Conservation (phyloP, 2,113 vertebrate genomes). For the Engystomops pustulosus region DNA sequence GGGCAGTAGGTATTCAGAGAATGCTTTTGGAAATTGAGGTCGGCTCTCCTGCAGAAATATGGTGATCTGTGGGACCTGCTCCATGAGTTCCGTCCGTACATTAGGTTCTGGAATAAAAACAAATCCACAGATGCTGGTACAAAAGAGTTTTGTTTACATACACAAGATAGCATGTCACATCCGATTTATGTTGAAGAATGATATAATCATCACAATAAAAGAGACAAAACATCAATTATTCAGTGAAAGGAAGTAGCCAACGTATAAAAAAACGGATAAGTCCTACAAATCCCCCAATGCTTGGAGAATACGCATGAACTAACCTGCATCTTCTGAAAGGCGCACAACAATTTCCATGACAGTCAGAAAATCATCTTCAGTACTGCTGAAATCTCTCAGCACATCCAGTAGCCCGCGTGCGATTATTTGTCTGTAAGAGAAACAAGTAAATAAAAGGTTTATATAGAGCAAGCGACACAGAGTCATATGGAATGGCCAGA, state of each 20-base stretch:
- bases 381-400: slow-evolving; percentile 86
- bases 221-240: too few species aligned
- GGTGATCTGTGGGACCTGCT: slow-evolving; percentile 86
- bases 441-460: background rate
- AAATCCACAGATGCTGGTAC: background rate
- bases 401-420: slow-evolving; percentile 85
- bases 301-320: slow-evolving; percentile 34
- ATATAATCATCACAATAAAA: too few species aligned
- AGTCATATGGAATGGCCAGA: background rate
- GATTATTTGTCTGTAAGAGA: slow-evolving; percentile 81
- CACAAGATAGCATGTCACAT: too few species aligned
- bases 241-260: too few species aligned
- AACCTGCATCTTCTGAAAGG: slow-evolving; percentile 92
- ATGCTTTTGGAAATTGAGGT: slow-evolving; percentile 81
- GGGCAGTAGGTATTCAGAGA: slow-evolving; percentile 86
- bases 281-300: background rate
- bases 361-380: slow-evolving; percentile 86
- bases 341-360: slow-evolving; percentile 86
- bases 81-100: slow-evolving; percentile 88
- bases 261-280: too few species aligned
- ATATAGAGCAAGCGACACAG: background rate
- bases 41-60: slow-evolving; percentile 87
- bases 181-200: too few species aligned
- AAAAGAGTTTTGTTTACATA: too few species aligned
- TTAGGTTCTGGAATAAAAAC: slow-evolving; percentile 78